phyloP scores from a whole-genome alignment of 2,797 vertebrate genomes.

The Myotis pilosus region DNA sequence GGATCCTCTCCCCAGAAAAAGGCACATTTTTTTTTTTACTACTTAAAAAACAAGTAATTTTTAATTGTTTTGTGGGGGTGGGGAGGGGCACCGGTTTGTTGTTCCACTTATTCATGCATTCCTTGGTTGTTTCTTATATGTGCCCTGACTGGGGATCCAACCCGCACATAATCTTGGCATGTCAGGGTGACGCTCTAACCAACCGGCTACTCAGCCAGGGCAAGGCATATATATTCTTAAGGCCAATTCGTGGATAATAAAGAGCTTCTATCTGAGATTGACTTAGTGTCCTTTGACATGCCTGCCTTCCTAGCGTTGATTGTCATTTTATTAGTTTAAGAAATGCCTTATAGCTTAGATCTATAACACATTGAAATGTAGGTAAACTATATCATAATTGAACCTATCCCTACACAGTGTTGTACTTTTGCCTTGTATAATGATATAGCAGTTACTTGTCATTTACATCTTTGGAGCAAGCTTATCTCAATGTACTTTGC shows the following conservation, averaged over 20 bases:
- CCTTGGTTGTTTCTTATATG: no score
- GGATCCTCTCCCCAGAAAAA: neutral
- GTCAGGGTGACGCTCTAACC: no score
- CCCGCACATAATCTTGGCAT: no score
- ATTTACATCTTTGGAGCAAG: neutral
- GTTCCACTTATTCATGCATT: no score
- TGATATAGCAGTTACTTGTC: neutral
- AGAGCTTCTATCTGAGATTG: neutral
- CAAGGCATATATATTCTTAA: neutral
- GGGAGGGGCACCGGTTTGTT: no score
- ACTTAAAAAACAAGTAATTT: no score
- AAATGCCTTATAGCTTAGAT: neutral
- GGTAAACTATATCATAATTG: neutral
- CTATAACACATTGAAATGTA: neutral
- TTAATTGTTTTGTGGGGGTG: no score
- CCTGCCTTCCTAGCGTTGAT: neutral
- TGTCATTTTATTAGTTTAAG: slow-evolving; percentile 15
- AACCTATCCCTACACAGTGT: neutral
- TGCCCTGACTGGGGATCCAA: no score
- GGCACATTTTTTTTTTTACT: no score
- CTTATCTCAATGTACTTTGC: neutral
- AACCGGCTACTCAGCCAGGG: no score
- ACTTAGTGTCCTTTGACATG: neutral
- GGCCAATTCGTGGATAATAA: neutral
- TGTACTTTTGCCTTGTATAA: neutral